Conservation (phyloP, 2,797 vertebrate species). For the Salmo trutta region DNA sequence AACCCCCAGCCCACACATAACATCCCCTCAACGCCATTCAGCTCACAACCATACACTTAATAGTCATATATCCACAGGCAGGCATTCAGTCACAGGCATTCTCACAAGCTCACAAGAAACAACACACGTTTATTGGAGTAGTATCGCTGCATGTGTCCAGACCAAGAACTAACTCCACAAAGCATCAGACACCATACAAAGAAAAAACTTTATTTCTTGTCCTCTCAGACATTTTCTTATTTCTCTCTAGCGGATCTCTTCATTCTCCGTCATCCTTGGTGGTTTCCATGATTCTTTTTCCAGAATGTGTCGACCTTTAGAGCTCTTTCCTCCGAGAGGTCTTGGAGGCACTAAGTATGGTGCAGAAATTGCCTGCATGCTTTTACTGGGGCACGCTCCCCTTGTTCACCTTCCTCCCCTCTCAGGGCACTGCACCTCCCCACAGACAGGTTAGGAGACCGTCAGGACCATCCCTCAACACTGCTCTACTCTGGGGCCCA, state of each 20-base stretch:
- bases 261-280: conserved; percentile 70
- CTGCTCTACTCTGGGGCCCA: conserved; percentile 58
- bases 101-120: conserved; percentile 68
- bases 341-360: conserved; percentile 91
- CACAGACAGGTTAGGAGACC: conserved; percentile 74
- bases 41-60: conserved; percentile 81
- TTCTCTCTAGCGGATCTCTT: conserved; percentile 60
- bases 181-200: conserved; percentile 70
- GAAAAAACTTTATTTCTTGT: conserved; percentile 70
- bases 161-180: conserved; percentile 64
- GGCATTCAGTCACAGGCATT: conserved; percentile 38
- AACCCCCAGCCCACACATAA: conserved; percentile 44
- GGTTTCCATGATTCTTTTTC: conserved; percentile 53
- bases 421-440: conserved; percentile 82
- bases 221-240: conserved; percentile 46
- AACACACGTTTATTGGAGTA: conserved; percentile 56
- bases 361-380: conserved; percentile 88
- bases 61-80: conserved; percentile 73
- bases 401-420: conserved; percentile 56
- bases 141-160: conserved; percentile 61
- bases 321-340: conserved; percentile 85
- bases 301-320: conserved; percentile 74
- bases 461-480: conserved; percentile 68
- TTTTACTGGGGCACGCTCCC: conserved; percentile 81
- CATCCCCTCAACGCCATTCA: conserved; percentile 81